Evolutionary conservation across 2,888 invertebrate species (phyloP).

Genomic region (Plebejus argus): DNA sequence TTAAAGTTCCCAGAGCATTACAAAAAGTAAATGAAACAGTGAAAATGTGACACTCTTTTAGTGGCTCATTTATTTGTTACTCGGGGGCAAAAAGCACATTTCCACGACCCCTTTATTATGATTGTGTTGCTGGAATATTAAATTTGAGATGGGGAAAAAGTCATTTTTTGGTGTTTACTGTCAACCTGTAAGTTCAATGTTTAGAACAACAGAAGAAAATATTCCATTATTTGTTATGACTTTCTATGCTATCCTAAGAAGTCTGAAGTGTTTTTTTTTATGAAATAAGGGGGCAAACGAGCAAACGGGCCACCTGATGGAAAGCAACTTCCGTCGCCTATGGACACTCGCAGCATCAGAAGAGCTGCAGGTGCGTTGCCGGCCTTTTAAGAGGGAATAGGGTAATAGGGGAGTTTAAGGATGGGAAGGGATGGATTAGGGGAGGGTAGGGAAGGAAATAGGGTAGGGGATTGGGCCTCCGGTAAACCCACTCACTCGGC

Average conservation of each 20-base stretch:
- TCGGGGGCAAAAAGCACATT: neutral
- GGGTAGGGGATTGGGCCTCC: too few relatives aligned
- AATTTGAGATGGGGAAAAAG: neutral
- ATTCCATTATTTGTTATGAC: neutral
- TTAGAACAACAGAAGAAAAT: neutral
- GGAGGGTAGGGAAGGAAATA: too few relatives aligned
- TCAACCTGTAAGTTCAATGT: neutral
- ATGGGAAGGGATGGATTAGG: too few relatives aligned
- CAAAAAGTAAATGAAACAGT: slow-evolving; percentile 16
- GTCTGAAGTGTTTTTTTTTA: neutral
- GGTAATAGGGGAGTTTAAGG: too few relatives aligned
- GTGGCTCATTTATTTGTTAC: slow-evolving; percentile 5
- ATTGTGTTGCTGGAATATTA: slow-evolving; percentile 11
- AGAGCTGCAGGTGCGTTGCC: too few relatives aligned
- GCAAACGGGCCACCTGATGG: too few relatives aligned
- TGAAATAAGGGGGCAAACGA: too few relatives aligned
- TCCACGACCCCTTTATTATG: slow-evolving; percentile 15
- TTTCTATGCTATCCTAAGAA: neutral
- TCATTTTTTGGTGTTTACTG: neutral
- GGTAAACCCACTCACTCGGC: too few relatives aligned
- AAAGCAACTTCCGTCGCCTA: too few relatives aligned
- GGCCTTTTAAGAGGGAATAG: too few relatives aligned
- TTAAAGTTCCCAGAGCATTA: slow-evolving; percentile 13
- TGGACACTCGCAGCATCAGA: too few relatives aligned
- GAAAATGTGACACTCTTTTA: slow-evolving; percentile 20